phyloP scores from a whole-genome alignment of 2,113 vertebrate species.

The Emydura subglobosa region DNA sequence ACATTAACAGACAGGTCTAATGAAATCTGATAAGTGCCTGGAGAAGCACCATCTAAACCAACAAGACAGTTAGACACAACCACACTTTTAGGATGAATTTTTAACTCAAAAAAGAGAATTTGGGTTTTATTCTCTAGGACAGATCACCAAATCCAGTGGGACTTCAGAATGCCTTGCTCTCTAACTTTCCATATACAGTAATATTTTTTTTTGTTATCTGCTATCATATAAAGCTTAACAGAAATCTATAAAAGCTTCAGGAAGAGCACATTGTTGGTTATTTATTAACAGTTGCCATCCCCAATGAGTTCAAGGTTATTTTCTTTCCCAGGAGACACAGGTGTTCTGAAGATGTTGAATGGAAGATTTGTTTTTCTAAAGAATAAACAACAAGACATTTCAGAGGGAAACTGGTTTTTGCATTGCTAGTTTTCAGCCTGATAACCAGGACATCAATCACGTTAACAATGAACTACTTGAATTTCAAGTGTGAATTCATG shows the following conservation, averaged over 20 bases:
- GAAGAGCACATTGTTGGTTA: background rate
- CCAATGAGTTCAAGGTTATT: background rate
- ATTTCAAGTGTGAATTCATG: background rate
- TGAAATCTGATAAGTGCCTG: background rate
- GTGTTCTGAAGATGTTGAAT: background rate
- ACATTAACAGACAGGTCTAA: background rate
- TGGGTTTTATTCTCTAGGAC: background rate
- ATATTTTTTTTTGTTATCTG: background rate
- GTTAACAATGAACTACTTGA: background rate
- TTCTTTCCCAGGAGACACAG: background rate
- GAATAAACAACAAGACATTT: background rate
- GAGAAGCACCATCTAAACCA: background rate
- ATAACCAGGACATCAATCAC: background rate
- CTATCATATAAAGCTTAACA: background rate
- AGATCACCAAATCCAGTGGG: background rate
- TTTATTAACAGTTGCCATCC: background rate
- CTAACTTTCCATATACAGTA: background rate
- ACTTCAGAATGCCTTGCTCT: background rate
- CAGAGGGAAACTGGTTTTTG: background rate
- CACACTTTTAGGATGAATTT: accelerated
- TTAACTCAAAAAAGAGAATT: background rate
- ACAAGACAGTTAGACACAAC: background rate
- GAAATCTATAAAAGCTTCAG: background rate
- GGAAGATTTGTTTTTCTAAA: background rate
- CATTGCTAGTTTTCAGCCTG: background rate